Conservation (phyloP, 2,113 vertebrate genomes). For the Eolophus roseicapilla region DNA sequence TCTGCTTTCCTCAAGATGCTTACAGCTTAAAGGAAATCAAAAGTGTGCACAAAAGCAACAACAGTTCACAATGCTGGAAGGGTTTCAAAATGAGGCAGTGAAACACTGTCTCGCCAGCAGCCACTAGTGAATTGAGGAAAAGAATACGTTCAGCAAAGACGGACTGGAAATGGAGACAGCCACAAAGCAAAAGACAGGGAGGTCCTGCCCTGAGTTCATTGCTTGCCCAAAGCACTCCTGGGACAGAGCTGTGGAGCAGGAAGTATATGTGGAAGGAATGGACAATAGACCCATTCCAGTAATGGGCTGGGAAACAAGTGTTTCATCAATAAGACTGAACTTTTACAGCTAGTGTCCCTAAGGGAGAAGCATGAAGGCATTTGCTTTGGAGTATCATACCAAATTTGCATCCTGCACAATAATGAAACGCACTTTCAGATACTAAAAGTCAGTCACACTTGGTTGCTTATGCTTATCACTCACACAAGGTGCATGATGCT, state of each 20-base stretch:
- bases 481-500: neutral
- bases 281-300: neutral
- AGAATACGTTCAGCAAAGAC: neutral
- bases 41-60: neutral
- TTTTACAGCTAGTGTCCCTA: neutral
- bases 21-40: neutral
- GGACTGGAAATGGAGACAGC: neutral
- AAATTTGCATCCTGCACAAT: neutral
- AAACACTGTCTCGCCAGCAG: neutral
- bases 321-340: neutral
- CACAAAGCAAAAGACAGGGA: neutral
- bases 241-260: neutral
- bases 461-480: neutral
- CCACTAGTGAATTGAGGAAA: neutral
- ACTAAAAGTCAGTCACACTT: neutral
- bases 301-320: neutral
- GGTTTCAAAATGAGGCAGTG: neutral
- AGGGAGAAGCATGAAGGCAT: neutral
- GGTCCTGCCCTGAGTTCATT: neutral
- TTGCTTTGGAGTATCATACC: neutral
- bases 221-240: neutral
- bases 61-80: neutral
- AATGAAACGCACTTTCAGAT: neutral
- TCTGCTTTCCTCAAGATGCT: neutral
- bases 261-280: neutral